Base-by-base conservation (phyloP, 2,797 vertebrate species). In the Tokudaia tokunoshimensis region DNA sequence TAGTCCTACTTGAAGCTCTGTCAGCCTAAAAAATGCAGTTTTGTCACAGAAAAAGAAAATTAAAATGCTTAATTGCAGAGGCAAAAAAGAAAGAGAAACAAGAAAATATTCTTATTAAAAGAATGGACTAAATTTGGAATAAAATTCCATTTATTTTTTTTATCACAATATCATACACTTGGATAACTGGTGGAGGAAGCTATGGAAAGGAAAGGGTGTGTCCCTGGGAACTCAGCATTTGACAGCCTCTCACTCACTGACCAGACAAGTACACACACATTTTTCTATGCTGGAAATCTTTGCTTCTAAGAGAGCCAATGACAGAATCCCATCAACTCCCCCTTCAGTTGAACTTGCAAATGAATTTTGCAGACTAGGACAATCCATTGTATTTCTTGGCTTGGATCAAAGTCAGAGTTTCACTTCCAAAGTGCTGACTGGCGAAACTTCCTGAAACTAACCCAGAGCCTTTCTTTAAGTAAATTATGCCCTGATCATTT, bases 361-460 rank as follows among this genome's bases (percentile, higher is more conserved):
- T 94, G 76, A 96, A 92, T 94, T 90, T 50, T 72, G 3, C 78
- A 79, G 65, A 85, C 82, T 91, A 95, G 94, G 59, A 87, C 44
- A 74, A 95, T 97, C 96, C 96, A 86, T 95, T 97, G 92, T 86
- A 72, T 96, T 97, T 97, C 91, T 95, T 97, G 94, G 95, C 91
- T 94, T 96, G 81, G 91, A 91, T 91, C 75, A 96, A 85, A 81
- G 74, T 92, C 85, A 94, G 90, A 97, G 93, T 31, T 95, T 95
- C 94, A 94, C 26, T 44, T 87, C 92, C 75, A 91, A 97, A 96
- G 84, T 19, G 85, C 94, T 97, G 94, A 97, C 85, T 85, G 22
- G 37, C 50, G 92, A 63, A 91, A 78, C 55, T 93, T 80, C 63
- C 61, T 78, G 59, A 92, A 90, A 92, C 74, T 91, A 79, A 86